Base-by-base conservation (phyloP, 1,140 invertebrate species). In the Colletes gigas region DNA sequence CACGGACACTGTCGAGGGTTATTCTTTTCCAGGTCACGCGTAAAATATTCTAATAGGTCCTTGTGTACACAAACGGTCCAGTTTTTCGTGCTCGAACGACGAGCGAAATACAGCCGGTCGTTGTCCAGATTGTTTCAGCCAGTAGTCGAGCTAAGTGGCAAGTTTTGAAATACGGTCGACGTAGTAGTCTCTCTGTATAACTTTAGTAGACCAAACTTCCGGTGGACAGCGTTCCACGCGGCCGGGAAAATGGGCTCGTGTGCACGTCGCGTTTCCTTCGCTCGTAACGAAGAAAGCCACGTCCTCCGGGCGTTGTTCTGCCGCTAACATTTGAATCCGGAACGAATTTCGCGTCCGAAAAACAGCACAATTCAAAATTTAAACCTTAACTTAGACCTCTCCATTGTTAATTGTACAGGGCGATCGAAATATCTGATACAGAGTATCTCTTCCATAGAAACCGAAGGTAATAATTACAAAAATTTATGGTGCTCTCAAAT, bases 151-250 rank as follows among this genome's bases (percentile, higher is more conserved):
- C 84, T 89, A 89, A 90, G 89, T 89, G 82, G 81, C 82, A 90
- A 91, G 83, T 90, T 89, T 88, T 88, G 86, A 90, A 90, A 91
- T 89, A 90, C 83, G 81, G 44, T 57, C 66, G 63, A 66, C 82
- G 68, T 68, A 63, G 54, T 15, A n/a, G 65, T 55, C 17, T 21
- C 19, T 65, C 66, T 44, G 59, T 78, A 72, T 54, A 78, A 78
- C 69, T 78, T 78, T 65, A 78, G 50, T 44, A 54, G 77, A 55
- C 69, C 41, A 70, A 78, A 78, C 77, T 73, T 78, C 77, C 69
- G 69, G 50, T 54, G 77, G 69, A 72, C 76, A 78, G 62, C 47
- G 47, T 62, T 14, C 44, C 12, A n/a, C n/a, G 15, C 17, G 10
- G 21, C 14, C 0, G 5, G 3, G 57, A 15, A 69, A 71, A 71